Conservation (phyloP, 1,140 invertebrate genomes). For the Bombus huntii region DNA sequence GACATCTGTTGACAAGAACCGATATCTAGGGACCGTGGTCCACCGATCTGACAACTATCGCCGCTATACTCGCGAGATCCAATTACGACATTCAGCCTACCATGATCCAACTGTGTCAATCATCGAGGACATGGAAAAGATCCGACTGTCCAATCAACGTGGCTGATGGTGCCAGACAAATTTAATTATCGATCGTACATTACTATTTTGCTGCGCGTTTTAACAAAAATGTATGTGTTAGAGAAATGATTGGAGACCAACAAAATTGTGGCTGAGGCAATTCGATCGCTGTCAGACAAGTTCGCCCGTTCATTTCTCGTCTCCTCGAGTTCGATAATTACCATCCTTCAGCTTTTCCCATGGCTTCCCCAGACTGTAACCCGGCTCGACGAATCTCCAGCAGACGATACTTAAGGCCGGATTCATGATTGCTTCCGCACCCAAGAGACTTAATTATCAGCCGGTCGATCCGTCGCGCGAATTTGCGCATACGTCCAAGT, state of each 20-base stretch:
- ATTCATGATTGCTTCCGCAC: constrained; percentile 21
- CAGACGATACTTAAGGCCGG: background rate
- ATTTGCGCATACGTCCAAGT: background rate
- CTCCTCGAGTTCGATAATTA: background rate
- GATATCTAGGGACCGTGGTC: constrained; percentile 20
- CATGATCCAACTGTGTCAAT: constrained; percentile 9
- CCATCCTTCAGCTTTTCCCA: background rate
- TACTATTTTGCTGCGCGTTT: background rate
- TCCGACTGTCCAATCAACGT: background rate
- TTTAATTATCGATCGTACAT: background rate
- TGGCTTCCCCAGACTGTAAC: background rate
- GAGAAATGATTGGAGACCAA: background rate
- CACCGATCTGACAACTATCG: constrained; percentile 7
- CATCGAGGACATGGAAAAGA: background rate
- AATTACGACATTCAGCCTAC: constrained; percentile 18
- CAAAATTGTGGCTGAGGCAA: background rate
- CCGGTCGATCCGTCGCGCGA: constrained; percentile 15
- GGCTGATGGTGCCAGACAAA: background rate
- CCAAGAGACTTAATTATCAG: constrained; percentile 43
- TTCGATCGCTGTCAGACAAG: background rate
- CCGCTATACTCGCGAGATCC: constrained; percentile 25
- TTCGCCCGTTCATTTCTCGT: background rate
- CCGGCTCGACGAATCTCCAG: background rate
- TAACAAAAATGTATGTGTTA: too few relatives aligned
- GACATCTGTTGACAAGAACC: constrained; percentile 32